Percentiles rank a stretch among this genome's conserved stretches.
phyloP scores from a whole-genome alignment of 2,888 invertebrate genomes.

The Lordiphosa andalusiaca region DNA sequence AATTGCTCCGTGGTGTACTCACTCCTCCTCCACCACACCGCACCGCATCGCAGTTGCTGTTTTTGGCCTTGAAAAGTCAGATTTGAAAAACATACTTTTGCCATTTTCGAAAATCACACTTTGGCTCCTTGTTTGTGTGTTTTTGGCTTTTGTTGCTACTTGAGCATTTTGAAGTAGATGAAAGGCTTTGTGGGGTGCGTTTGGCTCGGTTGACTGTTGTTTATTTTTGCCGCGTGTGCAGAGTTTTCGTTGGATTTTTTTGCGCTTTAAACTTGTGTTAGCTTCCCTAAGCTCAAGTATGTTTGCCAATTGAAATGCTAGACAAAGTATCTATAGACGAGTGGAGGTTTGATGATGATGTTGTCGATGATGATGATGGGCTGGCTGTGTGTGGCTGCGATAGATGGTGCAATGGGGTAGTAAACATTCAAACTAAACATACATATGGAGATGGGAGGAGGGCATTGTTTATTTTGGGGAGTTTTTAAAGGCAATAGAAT shows the following conservation, averaged over 20 bases:
- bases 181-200: conserved; percentile 57
- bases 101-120: conserved; percentile 76
- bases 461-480: conserved; percentile 19
- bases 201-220: conserved; percentile 47
- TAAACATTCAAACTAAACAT: conserved; percentile 6
- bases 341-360: conserved; percentile 21
- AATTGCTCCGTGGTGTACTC: conserved; percentile 29
- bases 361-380: conserved; percentile 13
- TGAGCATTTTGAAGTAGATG: conserved; percentile 65
- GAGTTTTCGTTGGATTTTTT: conserved; percentile 19
- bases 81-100: conserved; percentile 75
- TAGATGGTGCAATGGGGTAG: neutral
- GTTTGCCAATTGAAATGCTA: conserved; percentile 76
- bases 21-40: neutral
- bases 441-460: conserved; percentile 11
- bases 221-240: conserved; percentile 68
- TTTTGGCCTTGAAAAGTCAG: conserved; percentile 68
- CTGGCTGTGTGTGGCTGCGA: conserved; percentile 24
- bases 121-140: conserved; percentile 51
- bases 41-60: conserved; percentile 1
- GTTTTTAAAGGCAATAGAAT: conserved; percentile 21
- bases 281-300: conserved; percentile 55
- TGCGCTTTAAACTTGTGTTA: conserved; percentile 39
- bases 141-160: conserved; percentile 54
- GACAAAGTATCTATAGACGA: conserved; percentile 66